phyloP scores from a whole-genome alignment of 2,113 vertebrate genomes.

The Ornithorhynchus anatinus region DNA sequence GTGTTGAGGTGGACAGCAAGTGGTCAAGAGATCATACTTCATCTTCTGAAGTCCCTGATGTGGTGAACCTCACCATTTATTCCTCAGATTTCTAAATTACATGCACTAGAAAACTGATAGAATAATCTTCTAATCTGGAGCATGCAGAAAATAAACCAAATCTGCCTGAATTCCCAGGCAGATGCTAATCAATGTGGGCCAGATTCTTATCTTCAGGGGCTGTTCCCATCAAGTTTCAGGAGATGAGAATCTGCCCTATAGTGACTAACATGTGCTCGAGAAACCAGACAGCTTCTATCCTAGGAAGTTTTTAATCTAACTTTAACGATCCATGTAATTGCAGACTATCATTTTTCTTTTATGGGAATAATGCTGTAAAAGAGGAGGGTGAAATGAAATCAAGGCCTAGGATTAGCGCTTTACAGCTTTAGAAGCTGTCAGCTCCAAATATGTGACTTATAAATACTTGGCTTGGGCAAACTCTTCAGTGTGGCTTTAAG shows the following conservation, averaged over 20 bases:
- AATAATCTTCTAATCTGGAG: background rate
- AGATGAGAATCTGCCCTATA: conserved; percentile 21
- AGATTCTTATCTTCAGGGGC: background rate
- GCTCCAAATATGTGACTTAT: background rate
- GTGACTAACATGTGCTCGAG: background rate
- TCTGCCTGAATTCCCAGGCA: background rate
- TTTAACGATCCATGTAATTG: conserved; percentile 40
- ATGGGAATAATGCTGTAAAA: conserved; percentile 16
- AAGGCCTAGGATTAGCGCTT: background rate
- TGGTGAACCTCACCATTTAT: background rate
- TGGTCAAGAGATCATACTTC: background rate
- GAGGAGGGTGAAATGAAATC: conserved; percentile 31
- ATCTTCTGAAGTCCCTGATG: background rate
- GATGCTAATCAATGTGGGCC: background rate
- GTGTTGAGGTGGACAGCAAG: background rate
- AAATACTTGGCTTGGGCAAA: too few relatives aligned
- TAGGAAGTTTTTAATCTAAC: conserved; percentile 42
- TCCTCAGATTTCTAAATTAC: background rate
- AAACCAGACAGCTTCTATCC: conserved; percentile 25
- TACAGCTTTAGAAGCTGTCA: conserved; percentile 11
- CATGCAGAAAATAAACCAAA: background rate
- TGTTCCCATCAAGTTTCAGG: background rate
- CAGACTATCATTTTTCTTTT: conserved; percentile 24
- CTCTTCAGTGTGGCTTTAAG: too few relatives aligned
- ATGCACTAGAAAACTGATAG: background rate